Conservation (phyloP, 2,888 invertebrate genomes). For the Lasioglossum morio region DNA sequence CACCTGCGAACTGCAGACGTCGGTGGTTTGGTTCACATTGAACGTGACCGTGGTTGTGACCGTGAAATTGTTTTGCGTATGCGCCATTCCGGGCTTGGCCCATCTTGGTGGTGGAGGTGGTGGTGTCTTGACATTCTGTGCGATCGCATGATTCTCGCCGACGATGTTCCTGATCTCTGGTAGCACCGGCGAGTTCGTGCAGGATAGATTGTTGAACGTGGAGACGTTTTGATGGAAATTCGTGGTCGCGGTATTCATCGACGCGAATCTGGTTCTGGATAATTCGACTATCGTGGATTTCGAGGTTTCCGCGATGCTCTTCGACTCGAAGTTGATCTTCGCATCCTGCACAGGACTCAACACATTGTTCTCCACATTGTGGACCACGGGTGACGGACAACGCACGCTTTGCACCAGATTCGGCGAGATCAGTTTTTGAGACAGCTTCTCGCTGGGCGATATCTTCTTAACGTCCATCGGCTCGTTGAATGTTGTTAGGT, state of each 20-base stretch:
- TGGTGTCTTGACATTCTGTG: conserved; percentile 86
- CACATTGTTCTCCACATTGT: conserved; percentile 82
- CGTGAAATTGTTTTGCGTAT: conserved; percentile 89
- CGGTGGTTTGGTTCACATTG: conserved; percentile 87
- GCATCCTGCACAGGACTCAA: conserved; percentile 77
- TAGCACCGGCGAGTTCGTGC: conserved; percentile 74
- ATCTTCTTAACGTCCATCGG: conserved; percentile 79
- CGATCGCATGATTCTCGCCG: conserved; percentile 67
- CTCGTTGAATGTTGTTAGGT: conserved; percentile 87
- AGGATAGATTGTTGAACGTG: conserved; percentile 76
- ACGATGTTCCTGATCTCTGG: conserved; percentile 75
- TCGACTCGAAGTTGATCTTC: conserved; percentile 66
- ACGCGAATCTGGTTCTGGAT: conserved; percentile 75
- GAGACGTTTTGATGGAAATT: conserved; percentile 81
- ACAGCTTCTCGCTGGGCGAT: conserved; percentile 80
- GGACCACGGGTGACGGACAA: conserved; percentile 82
- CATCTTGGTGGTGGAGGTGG: conserved; percentile 94
- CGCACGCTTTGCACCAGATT: conserved; percentile 82
- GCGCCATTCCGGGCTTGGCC: conserved; percentile 90
- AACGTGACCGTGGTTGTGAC: conserved; percentile 95
- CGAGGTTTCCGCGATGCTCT: conserved; percentile 59
- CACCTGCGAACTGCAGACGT: conserved; percentile 62
- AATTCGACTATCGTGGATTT: conserved; percentile 73
- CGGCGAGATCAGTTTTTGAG: conserved; percentile 81
- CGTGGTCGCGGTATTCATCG: conserved; percentile 73